A percentile compares a stretch with the other conserved stretches of the same genome.
Conservation (phyloP, 2,888 invertebrate genomes). For the Caenorhabditis macrosperma region DNA sequence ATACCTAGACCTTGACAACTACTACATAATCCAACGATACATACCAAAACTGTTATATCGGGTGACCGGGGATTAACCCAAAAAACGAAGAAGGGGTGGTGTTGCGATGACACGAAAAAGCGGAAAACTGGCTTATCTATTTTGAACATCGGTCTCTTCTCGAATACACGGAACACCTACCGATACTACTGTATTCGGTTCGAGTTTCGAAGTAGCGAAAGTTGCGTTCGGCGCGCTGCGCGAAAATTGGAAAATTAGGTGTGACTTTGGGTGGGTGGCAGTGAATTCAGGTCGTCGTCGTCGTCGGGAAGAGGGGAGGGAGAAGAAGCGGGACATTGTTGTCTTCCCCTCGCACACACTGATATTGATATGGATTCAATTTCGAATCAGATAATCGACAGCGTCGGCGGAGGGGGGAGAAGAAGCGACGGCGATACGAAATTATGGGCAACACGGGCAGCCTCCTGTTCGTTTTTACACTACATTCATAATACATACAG, state of each 20-base stretch:
- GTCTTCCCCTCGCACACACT: neutral
- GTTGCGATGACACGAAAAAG: slow-evolving; percentile 26
- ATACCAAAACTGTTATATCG: slow-evolving; percentile 18
- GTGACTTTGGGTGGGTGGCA: slow-evolving; percentile 18
- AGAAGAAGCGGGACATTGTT: slow-evolving; percentile 15
- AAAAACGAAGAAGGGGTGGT: slow-evolving; percentile 23
- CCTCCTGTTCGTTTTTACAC: slow-evolving; percentile 43
- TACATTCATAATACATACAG: slow-evolving; percentile 48
- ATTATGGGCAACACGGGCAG: neutral
- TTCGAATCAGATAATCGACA: slow-evolving; percentile 6
- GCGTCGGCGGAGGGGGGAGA: neutral
- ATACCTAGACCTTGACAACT: no score
- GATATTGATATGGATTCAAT: neutral
- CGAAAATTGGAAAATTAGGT: slow-evolving; percentile 46
- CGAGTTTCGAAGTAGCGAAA: slow-evolving; percentile 14
- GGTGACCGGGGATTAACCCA: slow-evolving; percentile 51
- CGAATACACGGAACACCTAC: slow-evolving; percentile 7
- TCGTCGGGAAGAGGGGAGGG: neutral
- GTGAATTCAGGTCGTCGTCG: slow-evolving; percentile 40
- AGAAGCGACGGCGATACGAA: slow-evolving; percentile 3
- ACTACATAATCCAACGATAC: no score
- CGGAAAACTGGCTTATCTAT: slow-evolving; percentile 54
- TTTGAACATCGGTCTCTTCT: slow-evolving; percentile 40
- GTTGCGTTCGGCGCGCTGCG: neutral
- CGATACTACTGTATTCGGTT: slow-evolving; percentile 39